A percentile compares a stretch with the other conserved stretches of the same genome.
Conservation (phyloP, 1,140 invertebrate genomes). For the Nomia melanderi region DNA sequence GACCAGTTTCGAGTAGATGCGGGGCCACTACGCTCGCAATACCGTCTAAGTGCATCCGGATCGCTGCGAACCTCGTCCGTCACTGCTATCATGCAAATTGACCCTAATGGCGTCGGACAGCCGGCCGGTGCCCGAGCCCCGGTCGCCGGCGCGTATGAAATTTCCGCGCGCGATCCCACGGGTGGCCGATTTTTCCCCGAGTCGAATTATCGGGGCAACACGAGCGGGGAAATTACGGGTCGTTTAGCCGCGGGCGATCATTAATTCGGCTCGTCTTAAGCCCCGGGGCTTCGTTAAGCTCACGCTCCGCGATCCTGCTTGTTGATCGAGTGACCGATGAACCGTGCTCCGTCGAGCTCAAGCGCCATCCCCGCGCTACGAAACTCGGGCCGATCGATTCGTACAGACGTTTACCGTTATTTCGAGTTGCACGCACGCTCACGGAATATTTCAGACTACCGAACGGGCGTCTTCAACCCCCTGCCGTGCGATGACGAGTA, state of each 20-base stretch:
- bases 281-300: conserved; percentile 32
- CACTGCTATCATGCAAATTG: conserved; percentile 14
- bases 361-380: neutral
- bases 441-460: too few species aligned
- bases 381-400: neutral
- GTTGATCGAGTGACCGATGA: conserved; percentile 32
- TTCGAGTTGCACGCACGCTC: too few species aligned
- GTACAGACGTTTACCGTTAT: too few species aligned
- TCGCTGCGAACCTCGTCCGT: conserved; percentile 1
- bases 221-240: neutral
- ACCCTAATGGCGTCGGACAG: conserved; percentile 8
- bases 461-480: too few species aligned
- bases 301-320: conserved; percentile 13
- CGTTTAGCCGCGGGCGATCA: neutral
- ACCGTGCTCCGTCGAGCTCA: conserved; percentile 2
- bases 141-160: too few species aligned
- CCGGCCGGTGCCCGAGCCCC: too few species aligned
- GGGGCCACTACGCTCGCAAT: neutral
- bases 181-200: neutral
- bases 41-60: conserved; percentile 1
- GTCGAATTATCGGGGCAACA: neutral
- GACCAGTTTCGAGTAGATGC: neutral
- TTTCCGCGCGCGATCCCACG: too few species aligned
- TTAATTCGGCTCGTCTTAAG: conserved; percentile 37
- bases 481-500: too few species aligned